Evolutionary conservation across 2,113 vertebrate species (phyloP), one percentile per base, ranked within the genome.

Genomic region (Paramormyrops kingsleyae): DNA sequence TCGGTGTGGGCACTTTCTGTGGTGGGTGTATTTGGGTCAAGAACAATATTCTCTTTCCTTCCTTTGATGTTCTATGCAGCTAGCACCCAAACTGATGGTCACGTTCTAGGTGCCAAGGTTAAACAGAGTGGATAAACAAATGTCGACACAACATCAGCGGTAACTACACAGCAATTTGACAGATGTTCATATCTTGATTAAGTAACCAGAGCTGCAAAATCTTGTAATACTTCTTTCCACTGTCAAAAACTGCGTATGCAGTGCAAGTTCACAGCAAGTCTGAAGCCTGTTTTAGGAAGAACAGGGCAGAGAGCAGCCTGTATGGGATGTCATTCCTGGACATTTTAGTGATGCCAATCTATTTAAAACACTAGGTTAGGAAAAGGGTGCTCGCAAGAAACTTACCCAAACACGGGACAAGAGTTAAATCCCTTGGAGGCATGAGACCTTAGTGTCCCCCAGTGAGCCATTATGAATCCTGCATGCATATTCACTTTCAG

Each of bases 21-120:
- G 3, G 53, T 56, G 84, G 84, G n/a, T 53, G 85, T 87, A 53
- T 87, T 87, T 87, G 50, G 47, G 53, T 88, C 53, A 88, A 66
- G 35, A 88, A 88, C 87, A 88, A 62, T 59, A 59, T 44, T 62
- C 87, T 24, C 56, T 31, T 13, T 6, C 13, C n/a, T 77, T 77
- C 2, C 27, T 42, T 88, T 44, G 42, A 88, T 88, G 35, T 70
- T 39, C 31, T 31, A 7, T 88, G 44, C 8, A 88, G 59, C 31
- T 62, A 50, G 49, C 24, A 35, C 44, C 27, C 85, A 27, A 87
- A 87, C 15, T 87, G 49, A 87, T 15, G 27, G 47, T 56, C 50
- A 90, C 3, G 44, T 83, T 44, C 77, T 84, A 84, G 44, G 42
- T 46, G 9, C 19, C 39, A 46, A 39, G 5, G 39, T 84, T 84